Conservation (phyloP, 2,113 vertebrate genomes). For the Forbesichthys papilliferus region DNA sequence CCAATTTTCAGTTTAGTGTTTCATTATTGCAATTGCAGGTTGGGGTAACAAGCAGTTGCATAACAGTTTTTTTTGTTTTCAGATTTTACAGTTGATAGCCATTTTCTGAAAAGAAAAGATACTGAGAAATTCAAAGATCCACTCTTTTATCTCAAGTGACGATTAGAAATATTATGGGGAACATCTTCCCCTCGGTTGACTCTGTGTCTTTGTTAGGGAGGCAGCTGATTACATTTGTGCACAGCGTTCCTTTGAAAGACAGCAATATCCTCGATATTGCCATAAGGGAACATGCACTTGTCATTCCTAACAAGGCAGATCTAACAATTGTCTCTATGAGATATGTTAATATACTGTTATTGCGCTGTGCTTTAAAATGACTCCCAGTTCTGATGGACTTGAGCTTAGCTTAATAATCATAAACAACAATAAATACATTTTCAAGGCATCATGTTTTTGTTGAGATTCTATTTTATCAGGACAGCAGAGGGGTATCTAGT, state of each 20-base stretch:
- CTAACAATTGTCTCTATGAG: not conserved
- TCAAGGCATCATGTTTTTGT: slow-evolving; percentile 40
- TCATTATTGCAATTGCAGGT: slow-evolving; percentile 26
- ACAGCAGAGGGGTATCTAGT: slow-evolving; percentile 57
- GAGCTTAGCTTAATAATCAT: not conserved
- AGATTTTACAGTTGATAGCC: slow-evolving; percentile 50
- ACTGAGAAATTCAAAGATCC: slow-evolving; percentile 51
- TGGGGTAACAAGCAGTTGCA: slow-evolving; percentile 46
- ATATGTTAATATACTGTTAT: slow-evolving; percentile 21
- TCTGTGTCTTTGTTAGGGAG: slow-evolving; percentile 50
- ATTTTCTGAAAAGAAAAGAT: slow-evolving; percentile 46
- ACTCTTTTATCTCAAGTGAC: slow-evolving; percentile 59
- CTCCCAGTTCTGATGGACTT: slow-evolving; percentile 12
- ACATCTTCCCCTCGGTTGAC: slow-evolving; percentile 55
- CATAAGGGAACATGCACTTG: not conserved
- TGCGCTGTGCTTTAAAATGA: slow-evolving; percentile 9
- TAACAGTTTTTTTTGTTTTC: slow-evolving; percentile 30
- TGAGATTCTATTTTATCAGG: slow-evolving; percentile 46
- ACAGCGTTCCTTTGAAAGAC: slow-evolving; percentile 37
- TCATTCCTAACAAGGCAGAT: slow-evolving; percentile 33
- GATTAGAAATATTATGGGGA: slow-evolving; percentile 61
- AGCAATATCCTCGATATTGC: too few relatives aligned
- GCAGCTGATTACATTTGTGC: slow-evolving; percentile 48
- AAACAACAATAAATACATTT: not conserved
- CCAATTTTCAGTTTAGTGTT: slow-evolving; percentile 36